Conservation (phyloP, 2,888 invertebrate genomes). For the Diabrotica balteata region DNA sequence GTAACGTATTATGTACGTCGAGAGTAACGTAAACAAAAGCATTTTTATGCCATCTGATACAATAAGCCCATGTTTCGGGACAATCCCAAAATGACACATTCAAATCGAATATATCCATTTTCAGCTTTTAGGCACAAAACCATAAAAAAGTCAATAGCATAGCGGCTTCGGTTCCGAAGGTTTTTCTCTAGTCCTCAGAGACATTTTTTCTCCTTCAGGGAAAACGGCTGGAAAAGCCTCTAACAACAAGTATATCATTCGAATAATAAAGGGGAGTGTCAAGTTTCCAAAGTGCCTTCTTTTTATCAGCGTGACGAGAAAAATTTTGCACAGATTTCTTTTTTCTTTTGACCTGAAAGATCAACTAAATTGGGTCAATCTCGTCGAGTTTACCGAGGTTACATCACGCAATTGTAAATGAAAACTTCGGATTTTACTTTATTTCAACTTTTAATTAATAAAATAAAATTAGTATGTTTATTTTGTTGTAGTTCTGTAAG, state of each 20-base stretch:
- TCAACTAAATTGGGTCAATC: slow-evolving; percentile 5
- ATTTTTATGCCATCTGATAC: neutral
- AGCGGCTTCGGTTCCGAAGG: slow-evolving; percentile 9
- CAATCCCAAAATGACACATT: slow-evolving; percentile 21
- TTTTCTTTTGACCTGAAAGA: slow-evolving; percentile 6
- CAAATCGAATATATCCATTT: slow-evolving; percentile 27
- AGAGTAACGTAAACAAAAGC: slow-evolving; percentile 4
- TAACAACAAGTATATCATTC: slow-evolving; percentile 28
- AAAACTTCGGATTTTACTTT: too few species aligned
- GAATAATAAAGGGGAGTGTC: slow-evolving; percentile 25
- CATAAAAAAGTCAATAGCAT: slow-evolving; percentile 22
- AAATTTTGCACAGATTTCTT: slow-evolving; percentile 7
- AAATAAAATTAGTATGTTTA: too few species aligned
- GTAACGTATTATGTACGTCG: neutral
- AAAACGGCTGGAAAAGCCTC: slow-evolving; percentile 24
- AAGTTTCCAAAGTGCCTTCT: slow-evolving; percentile 17
- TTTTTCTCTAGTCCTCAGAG: slow-evolving; percentile 21
- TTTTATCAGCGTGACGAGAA: slow-evolving; percentile 15
- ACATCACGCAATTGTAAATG: neutral
- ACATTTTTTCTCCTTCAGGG: slow-evolving; percentile 25
- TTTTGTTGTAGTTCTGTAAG: too few species aligned
- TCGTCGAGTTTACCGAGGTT: neutral
- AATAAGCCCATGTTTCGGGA: slow-evolving; percentile 2
- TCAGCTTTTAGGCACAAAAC: slow-evolving; percentile 22
- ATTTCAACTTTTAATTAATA: too few species aligned